Evolutionary conservation across 1,140 invertebrate species (phyloP).

Genomic region (Caenorhabditis briggsae): DNA sequence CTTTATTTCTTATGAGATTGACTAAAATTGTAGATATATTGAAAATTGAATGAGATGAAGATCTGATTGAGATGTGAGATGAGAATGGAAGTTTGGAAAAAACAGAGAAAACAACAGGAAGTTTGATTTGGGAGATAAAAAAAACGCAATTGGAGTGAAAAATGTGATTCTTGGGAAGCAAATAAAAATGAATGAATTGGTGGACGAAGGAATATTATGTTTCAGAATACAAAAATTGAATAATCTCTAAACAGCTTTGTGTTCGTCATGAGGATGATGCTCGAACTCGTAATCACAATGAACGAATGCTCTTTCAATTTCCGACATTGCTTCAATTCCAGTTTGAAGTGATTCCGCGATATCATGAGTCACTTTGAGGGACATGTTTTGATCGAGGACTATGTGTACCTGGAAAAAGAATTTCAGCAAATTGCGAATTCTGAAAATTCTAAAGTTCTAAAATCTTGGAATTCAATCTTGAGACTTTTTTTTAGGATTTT

Average conservation of each 20-base stretch:
- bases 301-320: slow-evolving; percentile 66
- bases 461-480: too few relatives aligned
- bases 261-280: slow-evolving; percentile 63
- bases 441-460: neutral
- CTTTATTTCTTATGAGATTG: too few relatives aligned
- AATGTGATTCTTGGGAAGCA: neutral
- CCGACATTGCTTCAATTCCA: slow-evolving; percentile 65
- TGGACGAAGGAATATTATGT: neutral
- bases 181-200: neutral
- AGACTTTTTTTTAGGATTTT: too few relatives aligned
- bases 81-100: too few relatives aligned
- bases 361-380: slow-evolving; percentile 64
- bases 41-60: too few relatives aligned
- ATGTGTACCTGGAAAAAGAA: slow-evolving; percentile 61
- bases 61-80: too few relatives aligned
- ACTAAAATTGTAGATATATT: too few relatives aligned
- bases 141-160: too few relatives aligned
- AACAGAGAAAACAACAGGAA: too few relatives aligned
- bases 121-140: too few relatives aligned
- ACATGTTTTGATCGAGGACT: slow-evolving; percentile 64
- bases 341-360: slow-evolving; percentile 65
- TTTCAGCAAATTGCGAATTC: neutral
- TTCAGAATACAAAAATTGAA: neutral
- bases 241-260: slow-evolving; percentile 61
- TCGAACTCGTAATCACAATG: slow-evolving; percentile 65